phyloP scores from a whole-genome alignment of 2,888 invertebrate genomes.

The Acleris emargana region DNA sequence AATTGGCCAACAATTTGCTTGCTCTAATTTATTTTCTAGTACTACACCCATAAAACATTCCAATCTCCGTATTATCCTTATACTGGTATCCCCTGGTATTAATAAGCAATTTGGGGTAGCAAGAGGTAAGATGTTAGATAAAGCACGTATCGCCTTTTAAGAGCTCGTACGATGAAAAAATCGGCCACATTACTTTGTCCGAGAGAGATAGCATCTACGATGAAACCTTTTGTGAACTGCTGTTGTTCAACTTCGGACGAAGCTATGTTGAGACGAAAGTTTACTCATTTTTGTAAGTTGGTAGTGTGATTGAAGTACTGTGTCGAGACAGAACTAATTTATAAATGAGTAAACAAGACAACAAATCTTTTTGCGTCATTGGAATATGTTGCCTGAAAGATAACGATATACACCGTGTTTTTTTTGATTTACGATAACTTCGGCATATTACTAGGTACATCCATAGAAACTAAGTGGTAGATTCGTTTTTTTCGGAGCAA shows the following conservation, averaged over 20 bases:
- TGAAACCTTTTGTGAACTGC: slow-evolving; percentile 8
- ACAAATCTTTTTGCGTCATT: too few species aligned
- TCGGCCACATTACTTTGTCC: slow-evolving; percentile 26
- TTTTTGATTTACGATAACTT: too few species aligned
- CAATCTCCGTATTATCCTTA: slow-evolving; percentile 28
- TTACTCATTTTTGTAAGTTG: not conserved
- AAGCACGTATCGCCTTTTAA: slow-evolving; percentile 46
- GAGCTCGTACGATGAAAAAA: slow-evolving; percentile 32
- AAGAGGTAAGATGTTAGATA: slow-evolving; percentile 47
- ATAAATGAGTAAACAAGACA: too few species aligned
- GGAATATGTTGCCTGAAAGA: too few species aligned
- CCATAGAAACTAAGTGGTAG: too few species aligned
- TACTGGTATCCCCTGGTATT: slow-evolving; percentile 42
- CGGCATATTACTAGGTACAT: too few species aligned
- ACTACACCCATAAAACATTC: slow-evolving; percentile 2
- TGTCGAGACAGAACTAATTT: too few species aligned
- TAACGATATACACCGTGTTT: too few species aligned
- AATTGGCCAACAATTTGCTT: too few species aligned
- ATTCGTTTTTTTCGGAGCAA: too few species aligned
- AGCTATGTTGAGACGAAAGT: slow-evolving; percentile 10
- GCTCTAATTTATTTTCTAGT: not conserved
- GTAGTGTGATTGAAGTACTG: not conserved
- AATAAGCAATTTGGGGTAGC: slow-evolving; percentile 52
- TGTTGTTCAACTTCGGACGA: slow-evolving; percentile 6
- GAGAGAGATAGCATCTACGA: slow-evolving; percentile 22